phyloP scores from a whole-genome alignment of 1,140 invertebrate species.

The Philaenus spumarius region DNA sequence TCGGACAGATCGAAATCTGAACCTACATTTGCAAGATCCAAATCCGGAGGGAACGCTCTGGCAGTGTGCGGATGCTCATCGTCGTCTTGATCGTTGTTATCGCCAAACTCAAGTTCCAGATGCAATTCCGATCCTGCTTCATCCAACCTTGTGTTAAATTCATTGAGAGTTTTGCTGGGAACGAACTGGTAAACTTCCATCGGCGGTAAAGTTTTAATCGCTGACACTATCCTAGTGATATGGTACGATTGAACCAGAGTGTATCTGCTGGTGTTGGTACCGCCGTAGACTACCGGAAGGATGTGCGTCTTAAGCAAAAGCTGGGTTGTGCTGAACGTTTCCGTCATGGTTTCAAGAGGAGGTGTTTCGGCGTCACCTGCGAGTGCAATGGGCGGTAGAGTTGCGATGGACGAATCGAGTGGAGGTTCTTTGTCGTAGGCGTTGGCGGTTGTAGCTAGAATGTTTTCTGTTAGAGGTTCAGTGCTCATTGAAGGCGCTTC shows the following conservation, averaged over 20 bases:
- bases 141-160: constrained; percentile 78
- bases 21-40: constrained; percentile 58
- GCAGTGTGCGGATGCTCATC: constrained; percentile 48
- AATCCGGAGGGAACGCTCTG: constrained; percentile 49
- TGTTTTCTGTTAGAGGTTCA: constrained; percentile 78
- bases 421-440: constrained; percentile 57
- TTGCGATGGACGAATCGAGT: constrained; percentile 69
- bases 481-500: constrained; percentile 47
- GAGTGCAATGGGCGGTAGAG: constrained; percentile 68
- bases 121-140: constrained; percentile 83
- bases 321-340: constrained; percentile 84
- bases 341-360: constrained; percentile 78
- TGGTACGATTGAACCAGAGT: constrained; percentile 84
- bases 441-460: constrained; percentile 62
- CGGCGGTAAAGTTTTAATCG: constrained; percentile 79
- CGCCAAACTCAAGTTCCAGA: constrained; percentile 74
- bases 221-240: constrained; percentile 75
- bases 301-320: constrained; percentile 80
- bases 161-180: constrained; percentile 77
- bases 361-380: constrained; percentile 67
- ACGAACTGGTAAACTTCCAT: constrained; percentile 80
- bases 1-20: constrained; percentile 60
- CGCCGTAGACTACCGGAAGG: constrained; percentile 65
- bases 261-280: constrained; percentile 60
- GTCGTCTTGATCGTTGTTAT: constrained; percentile 62